Conservation (phyloP, 2,797 vertebrate genomes). For the Eulemur coronatus region DNA sequence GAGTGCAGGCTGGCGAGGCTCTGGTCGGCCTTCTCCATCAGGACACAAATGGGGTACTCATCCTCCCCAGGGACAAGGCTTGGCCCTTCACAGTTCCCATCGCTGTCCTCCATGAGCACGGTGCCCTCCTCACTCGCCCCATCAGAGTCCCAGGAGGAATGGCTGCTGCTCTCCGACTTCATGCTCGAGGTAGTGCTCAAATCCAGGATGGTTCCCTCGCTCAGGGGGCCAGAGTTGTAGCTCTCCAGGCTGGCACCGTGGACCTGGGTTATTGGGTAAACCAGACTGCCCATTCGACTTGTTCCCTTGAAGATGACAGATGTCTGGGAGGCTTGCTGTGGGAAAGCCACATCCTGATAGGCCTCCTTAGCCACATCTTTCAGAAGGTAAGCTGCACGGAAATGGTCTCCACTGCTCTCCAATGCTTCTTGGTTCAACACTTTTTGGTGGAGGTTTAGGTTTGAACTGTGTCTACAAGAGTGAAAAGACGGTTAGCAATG, state of each 20-base stretch:
- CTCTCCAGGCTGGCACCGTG: conserved; percentile 82
- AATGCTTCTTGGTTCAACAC: conserved; percentile 93
- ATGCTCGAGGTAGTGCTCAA: conserved; percentile 92
- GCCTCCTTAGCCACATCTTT: conserved; percentile 88
- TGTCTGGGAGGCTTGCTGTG: conserved; percentile 87
- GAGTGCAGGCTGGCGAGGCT: conserved; percentile 83
- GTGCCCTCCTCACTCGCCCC: conserved; percentile 91
- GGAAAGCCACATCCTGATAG: conserved; percentile 86
- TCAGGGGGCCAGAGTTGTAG: conserved; percentile 79
- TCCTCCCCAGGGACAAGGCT: conserved; percentile 83
- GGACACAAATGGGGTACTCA: conserved; percentile 81
- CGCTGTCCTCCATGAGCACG: conserved; percentile 90
- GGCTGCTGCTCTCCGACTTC: conserved; percentile 88
- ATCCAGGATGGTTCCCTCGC: conserved; percentile 93
- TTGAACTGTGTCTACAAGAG: conserved; percentile 94
- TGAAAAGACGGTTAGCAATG: conserved; percentile 81
- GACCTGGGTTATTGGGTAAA: conserved; percentile 92
- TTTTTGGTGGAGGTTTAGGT: conserved; percentile 96
- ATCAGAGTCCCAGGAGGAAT: conserved; percentile 95
- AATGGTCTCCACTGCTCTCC: conserved; percentile 84
- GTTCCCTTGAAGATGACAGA: conserved; percentile 95
- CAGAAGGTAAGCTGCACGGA: conserved; percentile 87
- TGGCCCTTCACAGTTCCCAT: conserved; percentile 91
- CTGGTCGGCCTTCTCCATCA: conserved; percentile 85
- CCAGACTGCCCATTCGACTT: conserved; percentile 92